Base-by-base conservation (phyloP, 2,888 invertebrate genomes). In the Carpatolechia fugitivella region DNA sequence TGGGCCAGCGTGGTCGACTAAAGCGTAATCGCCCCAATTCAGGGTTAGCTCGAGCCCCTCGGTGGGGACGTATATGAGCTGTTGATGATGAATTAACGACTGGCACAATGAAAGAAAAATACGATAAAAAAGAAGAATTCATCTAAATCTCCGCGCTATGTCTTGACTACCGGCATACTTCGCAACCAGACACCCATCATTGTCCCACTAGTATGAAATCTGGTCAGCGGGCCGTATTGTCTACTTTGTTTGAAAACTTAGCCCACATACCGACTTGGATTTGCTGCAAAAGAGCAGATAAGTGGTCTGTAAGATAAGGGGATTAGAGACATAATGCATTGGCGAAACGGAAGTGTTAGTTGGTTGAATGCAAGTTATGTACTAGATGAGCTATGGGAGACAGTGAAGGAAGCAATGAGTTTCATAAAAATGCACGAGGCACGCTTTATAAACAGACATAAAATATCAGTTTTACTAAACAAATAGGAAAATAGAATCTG, bases 201-300 rank as follows among this genome's bases (percentile, higher is more conserved):
- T 74, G 72, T 69, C 47, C 44, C 41, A 35, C 58, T 56, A 61
- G 14, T 48, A 56, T 52, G 54, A 60, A 59, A 60, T 63, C 64
- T 66, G 65, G 68, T 64, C 69, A 74, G 63, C 68, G 70, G 66
- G 69, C 57, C 70, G 68, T 75, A 80, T 81, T 81, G 81, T 81
- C 76, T 74, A 77, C 74, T 63, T 72, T 81, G 81, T 82, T 81
- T 74, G 69, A 69, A 76, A 81, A 80, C 76, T 72, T 65, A 57
- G 8, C 11, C 33, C 33, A 20, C 44, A 49, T 49, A 49, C 48
- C 48, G 33, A 16, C 35, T 49, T 33, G 44, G 11, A 44, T 11
- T 29, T 44, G 24, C 29, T 7, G 20, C 11, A 24, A 6, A 18
- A 24, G n/a, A 24, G 13, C 44, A 24, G 44, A 44, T 5, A 18